Evolutionary conservation across 2,888 invertebrate genomes (phyloP).

Genomic region (Tenthredo distinguenda): DNA sequence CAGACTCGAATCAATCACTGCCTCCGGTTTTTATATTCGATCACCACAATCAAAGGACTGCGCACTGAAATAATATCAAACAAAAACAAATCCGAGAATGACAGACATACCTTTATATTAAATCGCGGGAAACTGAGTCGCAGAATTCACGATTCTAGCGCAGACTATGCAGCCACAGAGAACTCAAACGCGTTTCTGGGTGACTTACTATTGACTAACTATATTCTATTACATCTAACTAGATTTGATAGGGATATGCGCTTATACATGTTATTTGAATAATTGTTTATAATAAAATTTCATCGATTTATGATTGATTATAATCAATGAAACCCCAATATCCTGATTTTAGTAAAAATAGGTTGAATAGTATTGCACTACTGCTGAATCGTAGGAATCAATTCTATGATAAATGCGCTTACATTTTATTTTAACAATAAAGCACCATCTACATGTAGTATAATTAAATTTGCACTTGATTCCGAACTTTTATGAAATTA

Average conservation of each 20-base stretch:
- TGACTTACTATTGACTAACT: neutral
- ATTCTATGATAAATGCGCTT: too few relatives aligned
- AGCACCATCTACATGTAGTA: too few relatives aligned
- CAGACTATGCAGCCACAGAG: neutral
- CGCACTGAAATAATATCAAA: neutral
- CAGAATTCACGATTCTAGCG: neutral
- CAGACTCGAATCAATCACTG: neutral
- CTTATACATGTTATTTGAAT: neutral
- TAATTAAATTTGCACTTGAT: too few relatives aligned
- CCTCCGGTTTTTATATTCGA: neutral
- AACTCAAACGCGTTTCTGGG: neutral
- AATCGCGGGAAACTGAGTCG: slow-evolving; percentile 37
- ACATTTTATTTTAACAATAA: too few relatives aligned
- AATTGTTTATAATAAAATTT: neutral
- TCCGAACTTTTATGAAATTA: neutral
- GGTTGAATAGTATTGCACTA: too few relatives aligned
- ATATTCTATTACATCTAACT: slow-evolving; percentile 2
- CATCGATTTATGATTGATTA: neutral
- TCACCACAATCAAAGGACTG: neutral
- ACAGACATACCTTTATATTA: slow-evolving; percentile 25
- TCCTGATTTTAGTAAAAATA: too few relatives aligned
- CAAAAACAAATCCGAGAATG: slow-evolving; percentile 32
- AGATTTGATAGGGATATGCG: neutral
- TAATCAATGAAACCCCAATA: too few relatives aligned
- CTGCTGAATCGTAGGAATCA: too few relatives aligned